phyloP scores from a whole-genome alignment of 2,113 vertebrate species.

The Planiliza haematocheilus region DNA sequence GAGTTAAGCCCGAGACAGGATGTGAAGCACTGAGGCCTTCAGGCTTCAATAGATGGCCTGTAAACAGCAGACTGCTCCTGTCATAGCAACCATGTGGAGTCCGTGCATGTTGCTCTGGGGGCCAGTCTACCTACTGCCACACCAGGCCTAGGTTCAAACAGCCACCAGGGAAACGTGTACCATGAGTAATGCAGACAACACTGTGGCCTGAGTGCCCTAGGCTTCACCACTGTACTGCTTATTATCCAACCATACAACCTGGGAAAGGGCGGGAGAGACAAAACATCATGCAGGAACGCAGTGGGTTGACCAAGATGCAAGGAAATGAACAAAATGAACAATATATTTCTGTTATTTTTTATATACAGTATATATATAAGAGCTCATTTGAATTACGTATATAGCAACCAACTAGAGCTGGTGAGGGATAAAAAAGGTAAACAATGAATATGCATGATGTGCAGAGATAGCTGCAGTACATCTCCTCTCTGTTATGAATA shows the following conservation, averaged over 20 bases:
- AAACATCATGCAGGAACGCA: slow-evolving; percentile 25
- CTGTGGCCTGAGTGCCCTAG: slow-evolving; percentile 57
- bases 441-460: slow-evolving; percentile 83
- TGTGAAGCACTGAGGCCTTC: slow-evolving; percentile 72
- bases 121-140: slow-evolving; percentile 78
- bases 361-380: no score
- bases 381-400: slow-evolving; percentile 59
- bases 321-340: slow-evolving; percentile 48
- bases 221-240: slow-evolving; percentile 60
- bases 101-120: slow-evolving; percentile 72
- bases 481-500: slow-evolving; percentile 78
- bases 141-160: slow-evolving; percentile 74
- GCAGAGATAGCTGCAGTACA: slow-evolving; percentile 56
- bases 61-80: slow-evolving; percentile 81
- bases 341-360: slow-evolving; percentile 49
- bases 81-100: slow-evolving; percentile 70
- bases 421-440: slow-evolving; percentile 64
- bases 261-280: slow-evolving; percentile 32
- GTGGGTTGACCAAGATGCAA: slow-evolving; percentile 36
- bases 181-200: slow-evolving; percentile 79
- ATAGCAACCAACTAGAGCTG: slow-evolving; percentile 50
- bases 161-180: slow-evolving; percentile 77
- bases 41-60: slow-evolving; percentile 70
- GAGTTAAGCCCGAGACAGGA: slow-evolving; percentile 75
- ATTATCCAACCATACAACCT: slow-evolving; percentile 47